Base-by-base conservation (phyloP, 1,140 invertebrate species). In the Plutomurus gul region DNA sequence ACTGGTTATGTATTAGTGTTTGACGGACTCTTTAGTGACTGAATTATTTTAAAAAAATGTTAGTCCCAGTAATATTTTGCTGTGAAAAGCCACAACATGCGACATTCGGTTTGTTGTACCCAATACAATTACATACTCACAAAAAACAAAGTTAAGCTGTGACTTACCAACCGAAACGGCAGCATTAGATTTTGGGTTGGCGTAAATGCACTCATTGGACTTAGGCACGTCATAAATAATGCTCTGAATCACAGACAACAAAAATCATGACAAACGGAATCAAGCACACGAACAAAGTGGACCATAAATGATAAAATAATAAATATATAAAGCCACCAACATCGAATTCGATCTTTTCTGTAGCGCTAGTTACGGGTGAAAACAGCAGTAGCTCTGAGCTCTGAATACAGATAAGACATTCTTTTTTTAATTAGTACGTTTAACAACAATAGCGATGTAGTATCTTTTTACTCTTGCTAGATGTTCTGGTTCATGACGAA, bases 141-240 rank as follows among this genome's bases (percentile, higher is more conserved):
- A n/a, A 30, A 36, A 43, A 33, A 30, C 46, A n/a, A 27, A 65
- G 37, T 30, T 37, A 46, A 75, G 75, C 40, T 39, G 37, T 40
- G 56, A 81, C 82, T 82, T 80, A 82, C 82, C 82, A 43, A 81
- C 76, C 72, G 75, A 78, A 47, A 80, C 70, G 33, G 76, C 72
- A 43, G 78, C 78, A 74, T 79, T 80, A 40, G 75, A 77, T 56
- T 81, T 78, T 36, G 76, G 79, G 49, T 81, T 74, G 72, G 79
- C 72, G 76, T 80, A 81, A 81, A 81, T 81, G 70, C 75, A 76
- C 43, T 81, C 76, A 78, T 81, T 81, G 36, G 82, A 78, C 56
- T 82, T 82, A 40, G 81, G 81, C 39, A 83, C 79, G 51, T 83
- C 78, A 75, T 79, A 83, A 78, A 80, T 78, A 77, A 82, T 78